Conservation (phyloP, 2,113 vertebrate species). For the Cyrtonyx montezumae region DNA sequence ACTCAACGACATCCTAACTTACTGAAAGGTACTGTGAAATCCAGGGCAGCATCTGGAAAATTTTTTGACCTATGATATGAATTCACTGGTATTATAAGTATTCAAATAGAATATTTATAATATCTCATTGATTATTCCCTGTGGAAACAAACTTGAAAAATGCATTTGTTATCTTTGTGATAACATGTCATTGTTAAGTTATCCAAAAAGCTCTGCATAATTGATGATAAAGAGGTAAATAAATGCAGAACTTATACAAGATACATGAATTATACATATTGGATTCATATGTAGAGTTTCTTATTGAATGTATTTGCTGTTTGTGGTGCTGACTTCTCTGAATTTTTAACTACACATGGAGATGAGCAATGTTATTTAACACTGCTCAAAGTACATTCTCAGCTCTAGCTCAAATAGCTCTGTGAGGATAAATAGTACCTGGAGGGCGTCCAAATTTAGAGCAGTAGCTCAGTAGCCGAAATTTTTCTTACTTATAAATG, state of each 20-base stretch:
- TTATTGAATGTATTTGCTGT: not conserved
- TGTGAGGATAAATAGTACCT: not conserved
- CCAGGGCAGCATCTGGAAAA: not conserved
- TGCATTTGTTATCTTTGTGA: not conserved
- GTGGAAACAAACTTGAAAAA: not conserved
- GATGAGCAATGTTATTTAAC: not conserved
- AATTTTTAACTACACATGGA: not conserved
- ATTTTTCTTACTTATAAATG: conserved; percentile 6
- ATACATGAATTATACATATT: not conserved
- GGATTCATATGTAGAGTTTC: not conserved
- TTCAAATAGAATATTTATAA: not conserved
- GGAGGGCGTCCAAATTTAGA: conserved; percentile 17
- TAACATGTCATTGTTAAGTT: not conserved
- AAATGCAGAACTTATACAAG: not conserved
- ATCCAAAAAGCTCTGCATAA: not conserved
- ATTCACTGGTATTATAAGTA: not conserved
- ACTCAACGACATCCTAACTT: not conserved
- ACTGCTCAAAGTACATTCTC: not conserved
- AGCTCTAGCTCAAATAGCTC: not conserved
- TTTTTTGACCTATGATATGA: not conserved
- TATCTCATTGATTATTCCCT: not conserved
- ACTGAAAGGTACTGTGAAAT: not conserved
- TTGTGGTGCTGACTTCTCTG: not conserved
- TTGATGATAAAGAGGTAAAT: not conserved
- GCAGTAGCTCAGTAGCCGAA: not conserved